phyloP scores from a whole-genome alignment of 2,797 vertebrate genomes.

The Premnoplex brunnescens region DNA sequence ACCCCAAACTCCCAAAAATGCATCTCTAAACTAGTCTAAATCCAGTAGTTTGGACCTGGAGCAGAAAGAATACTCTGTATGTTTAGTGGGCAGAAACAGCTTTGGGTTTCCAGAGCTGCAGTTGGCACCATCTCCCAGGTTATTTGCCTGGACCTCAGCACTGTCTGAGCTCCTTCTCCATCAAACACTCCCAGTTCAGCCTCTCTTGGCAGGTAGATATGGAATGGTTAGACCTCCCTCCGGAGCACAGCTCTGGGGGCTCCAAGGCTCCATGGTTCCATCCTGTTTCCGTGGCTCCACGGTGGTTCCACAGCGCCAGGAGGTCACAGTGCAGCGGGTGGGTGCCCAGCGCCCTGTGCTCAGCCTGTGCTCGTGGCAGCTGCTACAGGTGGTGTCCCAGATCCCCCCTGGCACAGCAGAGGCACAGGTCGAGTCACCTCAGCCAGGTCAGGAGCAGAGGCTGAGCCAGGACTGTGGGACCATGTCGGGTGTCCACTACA shows the following conservation, averaged over 20 bases:
- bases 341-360: too few species aligned
- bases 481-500: too few species aligned
- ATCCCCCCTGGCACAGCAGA: too few species aligned
- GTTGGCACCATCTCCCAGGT: not conserved
- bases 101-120: not conserved
- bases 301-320: too few species aligned
- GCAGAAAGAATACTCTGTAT: not conserved
- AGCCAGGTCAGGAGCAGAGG: too few species aligned
- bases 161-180: not conserved
- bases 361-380: too few species aligned
- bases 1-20: not conserved
- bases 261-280: not conserved
- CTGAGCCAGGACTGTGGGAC: too few species aligned
- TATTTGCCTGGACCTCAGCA: not conserved
- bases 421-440: too few species aligned
- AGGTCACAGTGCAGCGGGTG: too few species aligned
- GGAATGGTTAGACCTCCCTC: not conserved
- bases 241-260: not conserved
- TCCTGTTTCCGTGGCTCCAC: too few species aligned
- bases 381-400: too few species aligned
- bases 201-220: not conserved
- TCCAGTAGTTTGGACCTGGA: not conserved
- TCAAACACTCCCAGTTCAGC: not conserved
- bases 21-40: not conserved
- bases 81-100: not conserved